These are phyloP conservation scores for Dolichallabes microphthalmus DNA, from an alignment of 2,113 vertebrate genomes.

Conservation along the genomic window DNA sequence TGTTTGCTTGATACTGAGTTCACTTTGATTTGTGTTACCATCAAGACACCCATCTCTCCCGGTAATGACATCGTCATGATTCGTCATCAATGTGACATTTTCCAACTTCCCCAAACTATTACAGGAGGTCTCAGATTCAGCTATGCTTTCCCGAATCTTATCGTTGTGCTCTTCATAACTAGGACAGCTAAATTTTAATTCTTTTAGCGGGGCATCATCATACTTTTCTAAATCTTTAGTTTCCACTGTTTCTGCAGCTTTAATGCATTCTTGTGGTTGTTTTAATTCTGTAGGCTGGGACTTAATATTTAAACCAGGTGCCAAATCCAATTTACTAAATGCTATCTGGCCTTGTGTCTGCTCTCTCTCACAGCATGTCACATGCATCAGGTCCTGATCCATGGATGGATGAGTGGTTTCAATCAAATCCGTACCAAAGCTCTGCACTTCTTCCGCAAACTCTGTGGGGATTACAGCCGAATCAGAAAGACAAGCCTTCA, in stretches of 20 bases:
- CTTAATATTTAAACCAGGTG: conserved; percentile 52
- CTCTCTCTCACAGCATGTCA: conserved; percentile 44
- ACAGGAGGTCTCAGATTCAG: conserved; percentile 32
- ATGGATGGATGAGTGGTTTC: conserved; percentile 44
- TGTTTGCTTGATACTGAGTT: not conserved
- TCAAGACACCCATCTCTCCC: conserved; percentile 30
- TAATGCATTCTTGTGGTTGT: conserved; percentile 45
- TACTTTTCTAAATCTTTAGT: conserved; percentile 27
- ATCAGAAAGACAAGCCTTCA: conserved; percentile 36
- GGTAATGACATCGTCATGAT: conserved; percentile 35
- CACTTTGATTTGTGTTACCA: conserved; percentile 26
- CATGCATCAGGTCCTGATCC: conserved; percentile 48
- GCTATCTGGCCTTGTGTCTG: conserved; percentile 38
- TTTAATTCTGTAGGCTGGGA: conserved; percentile 51
- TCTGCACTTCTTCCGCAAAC: conserved; percentile 37
- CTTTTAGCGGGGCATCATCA: conserved; percentile 41
- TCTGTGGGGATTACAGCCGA: conserved; percentile 38
- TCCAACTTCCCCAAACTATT: conserved; percentile 43
- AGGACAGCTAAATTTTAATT: conserved; percentile 9
- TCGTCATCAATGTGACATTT: conserved; percentile 40
- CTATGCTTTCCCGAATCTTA: not conserved
- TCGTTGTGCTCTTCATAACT: conserved; percentile 25
- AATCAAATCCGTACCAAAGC: conserved; percentile 22
- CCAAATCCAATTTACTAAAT: conserved; percentile 53
- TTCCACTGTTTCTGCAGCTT: conserved; percentile 52